Percentiles rank a stretch among this genome's conserved stretches.
phyloP scores from a whole-genome alignment of 1,140 invertebrate genomes.

The Plectrocnemia conspersa region DNA sequence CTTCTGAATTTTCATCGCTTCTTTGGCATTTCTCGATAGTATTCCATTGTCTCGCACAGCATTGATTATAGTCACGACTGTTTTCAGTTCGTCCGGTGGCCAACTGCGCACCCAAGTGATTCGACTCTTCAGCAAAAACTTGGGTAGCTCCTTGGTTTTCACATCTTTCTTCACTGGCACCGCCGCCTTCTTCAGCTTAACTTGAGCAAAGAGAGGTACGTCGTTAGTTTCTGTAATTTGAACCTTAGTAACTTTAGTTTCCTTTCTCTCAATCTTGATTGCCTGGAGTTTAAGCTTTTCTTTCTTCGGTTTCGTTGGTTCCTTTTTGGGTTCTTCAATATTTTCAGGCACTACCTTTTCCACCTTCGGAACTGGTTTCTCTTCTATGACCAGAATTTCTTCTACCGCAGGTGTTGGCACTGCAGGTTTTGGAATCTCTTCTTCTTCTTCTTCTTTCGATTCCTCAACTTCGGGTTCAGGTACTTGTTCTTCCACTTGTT shows the following conservation, averaged over 20 bases:
- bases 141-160: conserved; percentile 53
- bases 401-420: background rate
- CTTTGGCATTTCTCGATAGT: conserved; percentile 63
- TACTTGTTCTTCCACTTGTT: conserved; percentile 26
- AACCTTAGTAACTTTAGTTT: conserved; percentile 40
- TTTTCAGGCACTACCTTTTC: conserved; percentile 37
- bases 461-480: conserved; percentile 27
- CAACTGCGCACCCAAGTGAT: conserved; percentile 57
- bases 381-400: too few relatives aligned
- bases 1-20: conserved; percentile 60
- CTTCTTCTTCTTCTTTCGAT: conserved; percentile 33
- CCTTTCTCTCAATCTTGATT: conserved; percentile 45
- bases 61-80: conserved; percentile 50
- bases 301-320: conserved; percentile 36
- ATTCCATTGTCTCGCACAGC: conserved; percentile 58
- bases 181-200: conserved; percentile 61
- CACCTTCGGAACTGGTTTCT: conserved; percentile 10
- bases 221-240: conserved; percentile 44
- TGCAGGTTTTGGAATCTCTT: conserved; percentile 33
- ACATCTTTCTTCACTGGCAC: conserved; percentile 50
- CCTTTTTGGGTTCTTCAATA: conserved; percentile 37
- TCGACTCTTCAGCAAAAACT: conserved; percentile 62
- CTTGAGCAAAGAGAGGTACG: conserved; percentile 54
- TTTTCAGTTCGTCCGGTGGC: conserved; percentile 54
- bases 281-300: conserved; percentile 40